These are phyloP conservation scores for Tetramorium parvispinum DNA, from an alignment of 1,140 invertebrate species.

Conservation along the genomic window DNA sequence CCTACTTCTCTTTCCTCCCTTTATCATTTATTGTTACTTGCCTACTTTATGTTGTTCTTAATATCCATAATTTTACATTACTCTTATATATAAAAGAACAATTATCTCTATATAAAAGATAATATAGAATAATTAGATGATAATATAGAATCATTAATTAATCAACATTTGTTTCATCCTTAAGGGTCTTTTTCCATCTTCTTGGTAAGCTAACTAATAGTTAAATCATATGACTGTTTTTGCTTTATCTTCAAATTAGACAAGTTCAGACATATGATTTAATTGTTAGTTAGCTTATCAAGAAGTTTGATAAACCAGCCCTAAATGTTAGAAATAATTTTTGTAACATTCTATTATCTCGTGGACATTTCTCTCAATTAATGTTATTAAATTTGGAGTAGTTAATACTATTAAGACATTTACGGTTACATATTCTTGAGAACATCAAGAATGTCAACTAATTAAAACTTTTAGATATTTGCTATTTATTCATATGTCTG, in stretches of 20 bases:
- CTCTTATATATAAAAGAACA: background rate
- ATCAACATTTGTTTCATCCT: background rate
- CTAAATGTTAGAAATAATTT: background rate
- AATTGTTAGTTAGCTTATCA: too few species aligned
- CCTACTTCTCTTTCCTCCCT: conserved; percentile 64
- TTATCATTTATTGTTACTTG: conserved; percentile 2
- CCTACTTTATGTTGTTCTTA: background rate
- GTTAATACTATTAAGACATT: background rate
- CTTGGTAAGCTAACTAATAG: too few species aligned
- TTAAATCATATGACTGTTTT: too few species aligned
- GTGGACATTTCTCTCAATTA: background rate
- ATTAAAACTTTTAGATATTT: background rate
- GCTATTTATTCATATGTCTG: background rate
- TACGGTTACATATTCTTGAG: background rate
- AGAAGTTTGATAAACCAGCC: too few species aligned
- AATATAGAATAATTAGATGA: background rate
- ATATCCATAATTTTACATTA: background rate
- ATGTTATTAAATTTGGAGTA: background rate
- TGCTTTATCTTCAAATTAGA: too few species aligned
- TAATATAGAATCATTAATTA: background rate
- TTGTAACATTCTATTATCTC: background rate
- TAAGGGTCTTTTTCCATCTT: background rate
- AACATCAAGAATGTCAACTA: background rate
- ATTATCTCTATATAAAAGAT: background rate
- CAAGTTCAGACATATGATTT: too few species aligned